Evolutionary conservation across 2,113 vertebrate species (phyloP), one percentile per base, ranked within the genome.

Genomic region (Ceratotherium simum): DNA sequence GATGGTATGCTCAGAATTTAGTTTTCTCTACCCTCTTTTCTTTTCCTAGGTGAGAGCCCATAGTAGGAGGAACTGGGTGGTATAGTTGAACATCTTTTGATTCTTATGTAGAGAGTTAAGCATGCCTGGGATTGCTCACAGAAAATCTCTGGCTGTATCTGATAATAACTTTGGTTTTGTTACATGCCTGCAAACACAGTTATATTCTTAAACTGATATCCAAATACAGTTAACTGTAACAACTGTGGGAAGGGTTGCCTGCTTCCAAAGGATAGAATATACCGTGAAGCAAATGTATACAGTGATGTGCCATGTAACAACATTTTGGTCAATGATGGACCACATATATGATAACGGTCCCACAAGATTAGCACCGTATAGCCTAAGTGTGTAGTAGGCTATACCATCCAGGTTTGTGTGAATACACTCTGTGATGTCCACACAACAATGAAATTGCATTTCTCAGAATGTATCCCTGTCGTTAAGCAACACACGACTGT

Each of bases 1-100:
- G 60, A 51, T 36, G n/a, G 21, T 62, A 54, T 54, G 25, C 33
- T 97, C 12, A 89, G 64, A 95, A 91, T 89, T 91, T 75, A 95
- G 48, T 27, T 75, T 95, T 88, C 20, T 90, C 12, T 58, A 31
- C 5, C 17, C 2, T 17, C 6, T 11, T 82, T 90, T 76, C 11
- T 25, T 54, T 48, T 69, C 5, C 29, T 36, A 80, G 95, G 8
- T 39, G 48, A 88, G 16, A 39, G 33, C 5, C 16, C 56, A 80
- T 8, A 46, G 33, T 85, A 85, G 56, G 86, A 89, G 56, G 33
- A 83, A 56, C 46, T 56, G 31, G n/a, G 16, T 84, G 18, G 27
- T 14, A 0, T 33, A 70, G 6, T 80, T 79, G 76, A 46, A 65
- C 14, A 88, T 65, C 20, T 84, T 84, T 33, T 39, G 16, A 67